Conservation (phyloP, 2,888 invertebrate species). For the Nymphalis urticae region DNA sequence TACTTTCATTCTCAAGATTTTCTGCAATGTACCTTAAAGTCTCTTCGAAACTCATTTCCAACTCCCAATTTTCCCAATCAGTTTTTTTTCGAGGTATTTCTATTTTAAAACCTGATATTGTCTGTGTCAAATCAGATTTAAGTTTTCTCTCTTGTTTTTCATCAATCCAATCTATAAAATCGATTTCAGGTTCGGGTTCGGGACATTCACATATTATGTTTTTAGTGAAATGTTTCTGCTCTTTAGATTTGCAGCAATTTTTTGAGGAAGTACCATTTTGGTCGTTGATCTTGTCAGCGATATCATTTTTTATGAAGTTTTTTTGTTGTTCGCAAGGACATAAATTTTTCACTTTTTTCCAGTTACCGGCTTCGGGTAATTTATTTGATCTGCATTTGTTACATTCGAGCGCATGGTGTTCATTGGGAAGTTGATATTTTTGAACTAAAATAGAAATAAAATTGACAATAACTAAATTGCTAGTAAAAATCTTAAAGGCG, state of each 20-base stretch:
- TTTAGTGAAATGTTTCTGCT: constrained; percentile 40
- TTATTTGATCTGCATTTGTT: too few relatives aligned
- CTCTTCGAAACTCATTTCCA: constrained; percentile 53
- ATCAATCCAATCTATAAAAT: constrained; percentile 36
- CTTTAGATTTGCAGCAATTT: constrained; percentile 32
- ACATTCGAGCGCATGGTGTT: too few relatives aligned
- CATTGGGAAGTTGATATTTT: too few relatives aligned
- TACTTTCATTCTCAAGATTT: constrained; percentile 35
- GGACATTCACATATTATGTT: constrained; percentile 45
- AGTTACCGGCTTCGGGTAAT: not conserved
- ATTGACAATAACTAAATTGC: too few relatives aligned
- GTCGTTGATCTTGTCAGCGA: not conserved
- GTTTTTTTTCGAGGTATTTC: constrained; percentile 39
- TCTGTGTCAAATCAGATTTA: constrained; percentile 53
- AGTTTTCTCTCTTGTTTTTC: constrained; percentile 43
- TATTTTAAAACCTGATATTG: constrained; percentile 56
- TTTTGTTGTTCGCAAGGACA: constrained; percentile 31
- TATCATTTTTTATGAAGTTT: not conserved
- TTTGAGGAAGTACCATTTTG: not conserved
- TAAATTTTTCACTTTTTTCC: constrained; percentile 23
- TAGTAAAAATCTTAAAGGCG: too few relatives aligned
- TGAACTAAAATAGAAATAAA: too few relatives aligned
- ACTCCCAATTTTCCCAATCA: constrained; percentile 25
- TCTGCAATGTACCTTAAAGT: constrained; percentile 45
- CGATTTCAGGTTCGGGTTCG: constrained; percentile 32